Conservation (phyloP, 2,797 vertebrate species). For the Liasis olivaceus region DNA sequence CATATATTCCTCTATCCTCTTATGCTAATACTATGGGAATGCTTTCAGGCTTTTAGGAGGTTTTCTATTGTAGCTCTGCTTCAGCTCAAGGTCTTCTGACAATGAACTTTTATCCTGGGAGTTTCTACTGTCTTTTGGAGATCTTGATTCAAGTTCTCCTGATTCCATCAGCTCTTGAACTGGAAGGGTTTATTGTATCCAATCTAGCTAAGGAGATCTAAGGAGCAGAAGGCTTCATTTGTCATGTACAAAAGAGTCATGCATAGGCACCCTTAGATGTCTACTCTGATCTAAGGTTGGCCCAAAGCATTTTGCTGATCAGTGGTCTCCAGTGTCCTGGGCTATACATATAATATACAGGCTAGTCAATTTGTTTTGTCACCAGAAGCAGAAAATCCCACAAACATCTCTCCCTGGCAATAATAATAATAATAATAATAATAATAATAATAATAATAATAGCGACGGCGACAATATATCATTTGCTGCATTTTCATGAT, state of each 20-base stretch:
- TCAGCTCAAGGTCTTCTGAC: neutral
- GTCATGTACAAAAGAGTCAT: neutral
- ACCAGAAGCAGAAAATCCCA: neutral
- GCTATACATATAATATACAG: neutral
- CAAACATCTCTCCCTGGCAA: neutral
- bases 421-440: neutral
- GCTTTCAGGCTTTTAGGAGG: neutral
- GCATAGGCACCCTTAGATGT: neutral
- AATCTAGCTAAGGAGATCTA: neutral
- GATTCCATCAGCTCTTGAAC: neutral
- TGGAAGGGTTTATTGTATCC: neutral
- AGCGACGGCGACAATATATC: too few species aligned
- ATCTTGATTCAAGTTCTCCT: neutral
- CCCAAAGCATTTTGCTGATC: neutral
- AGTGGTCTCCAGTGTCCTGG: neutral
- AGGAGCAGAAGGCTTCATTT: neutral
- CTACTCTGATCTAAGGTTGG: neutral
- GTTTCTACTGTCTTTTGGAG: neutral
- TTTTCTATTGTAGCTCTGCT: neutral
- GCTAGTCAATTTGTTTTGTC: neutral
- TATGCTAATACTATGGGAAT: neutral
- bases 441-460: neutral
- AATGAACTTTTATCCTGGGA: neutral
- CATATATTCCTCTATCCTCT: neutral
- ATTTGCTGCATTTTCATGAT: neutral